phyloP scores from a whole-genome alignment of 1,140 invertebrate genomes.

The Galleria mellonella region DNA sequence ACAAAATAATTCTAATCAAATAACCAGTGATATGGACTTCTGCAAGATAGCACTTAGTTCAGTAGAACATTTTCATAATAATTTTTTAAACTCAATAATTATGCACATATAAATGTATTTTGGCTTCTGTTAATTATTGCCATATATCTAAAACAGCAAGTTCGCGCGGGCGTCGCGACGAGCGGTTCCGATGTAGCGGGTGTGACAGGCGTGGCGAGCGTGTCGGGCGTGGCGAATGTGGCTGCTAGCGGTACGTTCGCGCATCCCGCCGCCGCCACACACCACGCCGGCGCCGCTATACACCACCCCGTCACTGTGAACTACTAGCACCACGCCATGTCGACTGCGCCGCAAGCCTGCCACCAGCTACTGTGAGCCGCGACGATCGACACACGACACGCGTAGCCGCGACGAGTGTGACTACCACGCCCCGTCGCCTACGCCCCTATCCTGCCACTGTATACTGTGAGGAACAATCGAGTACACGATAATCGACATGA shows the following conservation, averaged over 20 bases:
- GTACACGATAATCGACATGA: too few relatives aligned
- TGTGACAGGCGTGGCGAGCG: constrained; percentile 18
- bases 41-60: too few relatives aligned
- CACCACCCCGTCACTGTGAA: constrained; percentile 60
- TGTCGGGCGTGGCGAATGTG: constrained; percentile 36
- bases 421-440: too few relatives aligned
- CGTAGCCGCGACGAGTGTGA: not conserved
- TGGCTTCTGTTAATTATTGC: not conserved
- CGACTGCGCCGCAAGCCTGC: not conserved
- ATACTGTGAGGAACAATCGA: too few relatives aligned
- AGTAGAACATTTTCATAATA: too few relatives aligned
- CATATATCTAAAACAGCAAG: constrained; percentile 20
- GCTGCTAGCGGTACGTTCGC: constrained; percentile 33
- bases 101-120: not conserved
- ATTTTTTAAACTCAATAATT: too few relatives aligned
- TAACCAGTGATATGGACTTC: too few relatives aligned
- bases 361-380: not conserved
- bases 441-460: too few relatives aligned
- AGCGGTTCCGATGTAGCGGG: constrained; percentile 13
- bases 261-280: constrained; percentile 58
- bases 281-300: constrained; percentile 22
- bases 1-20: too few relatives aligned
- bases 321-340: constrained; percentile 37
- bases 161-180: constrained; percentile 6
- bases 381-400: not conserved